Evolutionary conservation across 2,888 invertebrate genomes (phyloP), one percentile per base, ranked within the genome.

Genomic region (Drosophila prolongata): DNA sequence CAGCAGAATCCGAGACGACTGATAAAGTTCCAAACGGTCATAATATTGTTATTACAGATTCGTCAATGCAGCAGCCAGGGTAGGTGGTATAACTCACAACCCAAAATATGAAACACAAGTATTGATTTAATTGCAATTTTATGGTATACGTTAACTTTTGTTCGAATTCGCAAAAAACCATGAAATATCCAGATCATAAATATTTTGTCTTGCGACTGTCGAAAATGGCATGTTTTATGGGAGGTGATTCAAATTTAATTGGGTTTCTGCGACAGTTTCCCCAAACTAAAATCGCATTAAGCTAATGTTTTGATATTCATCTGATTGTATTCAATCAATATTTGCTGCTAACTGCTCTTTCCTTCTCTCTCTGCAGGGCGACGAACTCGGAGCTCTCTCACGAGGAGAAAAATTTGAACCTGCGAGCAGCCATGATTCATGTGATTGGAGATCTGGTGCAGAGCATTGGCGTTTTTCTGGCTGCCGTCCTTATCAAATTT

Each of bases 391-490:
- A 16, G 5, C 30, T 3, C 30, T n/a, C 40, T 16, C 27, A 50
- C 8, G 46, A 14, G 34, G 87, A 87, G 34, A 75, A 59, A 75
- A 96, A 96, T 89, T 95, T 96, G 75, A 96, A 97, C 90, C 94
- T 98, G 0, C 94, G 97, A 43, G 98, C 98, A 0, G 98, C 98
- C 0, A 94, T 97, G 72, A 96, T 98, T 75, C 98, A 98, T 92
- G 97, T 98, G 27, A 93, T 98, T 57, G 98, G 98, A 0, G 98
- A 98, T 91, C 94, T 98, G 44, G 94, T 97, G 66, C 98, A 98
- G 91, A 97, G 97, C 92, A 93, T 97, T 59, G 98, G 98, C 0
- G 97, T 98, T 16, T 93, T 98, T 60, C 92, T 97, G 11, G 97
- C 98, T 0, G 96, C 97, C 0, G 92, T 97, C 37, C 94, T 98